Conservation (phyloP, 2,797 vertebrate genomes). For the Sebastiscus tertius region DNA sequence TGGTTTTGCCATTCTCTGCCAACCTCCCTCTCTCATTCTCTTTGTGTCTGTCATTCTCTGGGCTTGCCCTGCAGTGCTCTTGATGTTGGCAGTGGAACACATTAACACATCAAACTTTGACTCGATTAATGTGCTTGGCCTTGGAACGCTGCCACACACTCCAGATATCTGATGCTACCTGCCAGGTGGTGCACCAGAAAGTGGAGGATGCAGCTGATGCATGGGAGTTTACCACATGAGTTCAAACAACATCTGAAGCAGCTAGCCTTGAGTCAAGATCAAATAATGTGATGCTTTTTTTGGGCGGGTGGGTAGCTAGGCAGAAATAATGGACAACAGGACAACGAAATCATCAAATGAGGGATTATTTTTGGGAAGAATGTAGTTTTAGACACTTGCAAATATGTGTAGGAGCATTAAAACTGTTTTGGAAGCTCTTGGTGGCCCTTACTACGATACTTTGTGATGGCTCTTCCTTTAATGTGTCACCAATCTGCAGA, state of each 20-base stretch:
- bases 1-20: conserved; percentile 8
- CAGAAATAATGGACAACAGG: background rate
- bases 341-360: background rate
- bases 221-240: conserved; percentile 12
- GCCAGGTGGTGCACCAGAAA: conserved; percentile 51
- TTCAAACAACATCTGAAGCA: conserved; percentile 17
- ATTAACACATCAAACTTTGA: conserved; percentile 69
- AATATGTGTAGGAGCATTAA: background rate
- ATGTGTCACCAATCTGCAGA: background rate
- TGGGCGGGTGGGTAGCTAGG: background rate
- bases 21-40: conserved; percentile 14
- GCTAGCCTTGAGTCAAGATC: background rate
- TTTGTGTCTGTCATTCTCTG: conserved; percentile 28
- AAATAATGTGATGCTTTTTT: background rate
- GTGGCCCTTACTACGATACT: background rate
- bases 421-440: background rate
- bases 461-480: background rate
- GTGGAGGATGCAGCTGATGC: conserved; percentile 1
- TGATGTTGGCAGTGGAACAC: conserved; percentile 56
- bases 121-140: conserved; percentile 52
- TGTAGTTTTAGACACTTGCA: background rate
- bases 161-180: conserved; percentile 44
- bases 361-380: background rate
- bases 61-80: conserved; percentile 39
- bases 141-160: conserved; percentile 46